Percentiles rank a stretch among this genome's conserved stretches.
Evolutionary conservation across 37 sponge, comb jelly and placozoan species (phyloP).

Genomic region (Crambe crambe): DNA sequence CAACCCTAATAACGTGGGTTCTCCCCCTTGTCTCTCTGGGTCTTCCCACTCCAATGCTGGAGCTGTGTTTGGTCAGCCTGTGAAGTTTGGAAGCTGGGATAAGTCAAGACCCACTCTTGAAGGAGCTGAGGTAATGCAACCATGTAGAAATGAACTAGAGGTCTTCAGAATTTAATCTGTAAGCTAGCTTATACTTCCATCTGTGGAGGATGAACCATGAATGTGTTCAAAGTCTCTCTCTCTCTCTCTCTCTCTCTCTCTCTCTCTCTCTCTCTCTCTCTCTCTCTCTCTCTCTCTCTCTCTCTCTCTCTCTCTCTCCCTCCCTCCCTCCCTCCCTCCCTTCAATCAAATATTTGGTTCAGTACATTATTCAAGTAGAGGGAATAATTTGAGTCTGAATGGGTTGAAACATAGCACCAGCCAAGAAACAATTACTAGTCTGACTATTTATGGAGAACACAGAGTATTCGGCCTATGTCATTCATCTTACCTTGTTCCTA

Average conservation of each 20-base stretch:
- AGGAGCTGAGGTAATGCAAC: neutral
- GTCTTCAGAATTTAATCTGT: too few species aligned
- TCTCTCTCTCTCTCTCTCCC: neutral
- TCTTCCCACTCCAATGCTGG: constrained; percentile 30
- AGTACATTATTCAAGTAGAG: neutral
- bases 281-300: too few species aligned
- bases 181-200: too few species aligned
- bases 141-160: neutral
- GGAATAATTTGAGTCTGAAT: neutral
- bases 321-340: neutral
- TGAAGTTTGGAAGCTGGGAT: constrained; percentile 16
- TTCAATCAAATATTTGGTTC: neutral
- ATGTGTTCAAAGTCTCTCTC: too few species aligned
- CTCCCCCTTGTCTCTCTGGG: neutral
- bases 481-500: too few species aligned
- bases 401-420: too few species aligned
- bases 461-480: too few species aligned
- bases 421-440: too few species aligned
- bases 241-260: too few species aligned
- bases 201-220: too few species aligned
- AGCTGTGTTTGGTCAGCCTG: constrained; percentile 71
- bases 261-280: too few species aligned
- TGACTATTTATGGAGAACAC: too few species aligned
- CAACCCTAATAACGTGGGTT: neutral
- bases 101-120: neutral